Percentiles rank a stretch among this genome's conserved stretches.
Evolutionary conservation across 2,888 invertebrate genomes (phyloP).

Genomic region (Apantesis nais): DNA sequence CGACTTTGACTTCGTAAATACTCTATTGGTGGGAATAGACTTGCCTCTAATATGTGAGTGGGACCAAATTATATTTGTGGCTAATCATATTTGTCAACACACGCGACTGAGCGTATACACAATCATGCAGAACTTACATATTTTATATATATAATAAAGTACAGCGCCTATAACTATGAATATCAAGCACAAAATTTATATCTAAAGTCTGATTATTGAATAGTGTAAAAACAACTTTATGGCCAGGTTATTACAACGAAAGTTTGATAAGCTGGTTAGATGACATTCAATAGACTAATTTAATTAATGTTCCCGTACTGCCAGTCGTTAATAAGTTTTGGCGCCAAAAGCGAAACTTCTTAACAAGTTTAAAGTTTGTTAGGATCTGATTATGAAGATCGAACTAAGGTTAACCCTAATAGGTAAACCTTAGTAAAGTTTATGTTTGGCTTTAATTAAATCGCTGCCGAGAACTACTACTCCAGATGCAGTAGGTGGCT

Average conservation of each 20-base stretch:
- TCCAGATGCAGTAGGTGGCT: background rate
- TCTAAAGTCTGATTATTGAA: background rate
- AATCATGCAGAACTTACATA: too few relatives aligned
- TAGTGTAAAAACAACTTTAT: background rate
- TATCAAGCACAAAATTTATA: background rate
- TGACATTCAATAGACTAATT: constrained; percentile 1
- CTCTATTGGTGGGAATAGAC: too few relatives aligned
- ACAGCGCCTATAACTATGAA: background rate
- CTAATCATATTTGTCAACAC: too few relatives aligned
- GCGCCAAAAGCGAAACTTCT: constrained; percentile 5
- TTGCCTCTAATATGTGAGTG: too few relatives aligned
- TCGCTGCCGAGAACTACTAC: background rate
- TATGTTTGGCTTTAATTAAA: constrained; percentile 4
- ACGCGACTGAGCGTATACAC: too few relatives aligned
- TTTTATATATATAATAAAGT: background rate
- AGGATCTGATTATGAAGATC: constrained; percentile 12
- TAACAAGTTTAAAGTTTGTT: constrained; percentile 8
- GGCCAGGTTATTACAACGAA: background rate
- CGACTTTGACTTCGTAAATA: too few relatives aligned
- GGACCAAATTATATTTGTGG: too few relatives aligned
- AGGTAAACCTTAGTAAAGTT: constrained; percentile 2
- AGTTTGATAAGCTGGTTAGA: background rate
- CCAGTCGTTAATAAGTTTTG: constrained; percentile 7
- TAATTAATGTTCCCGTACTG: background rate
- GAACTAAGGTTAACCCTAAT: constrained; percentile 9